phyloP scores from a whole-genome alignment of 1,140 invertebrate species.

The Drosophila lacteicornis region DNA sequence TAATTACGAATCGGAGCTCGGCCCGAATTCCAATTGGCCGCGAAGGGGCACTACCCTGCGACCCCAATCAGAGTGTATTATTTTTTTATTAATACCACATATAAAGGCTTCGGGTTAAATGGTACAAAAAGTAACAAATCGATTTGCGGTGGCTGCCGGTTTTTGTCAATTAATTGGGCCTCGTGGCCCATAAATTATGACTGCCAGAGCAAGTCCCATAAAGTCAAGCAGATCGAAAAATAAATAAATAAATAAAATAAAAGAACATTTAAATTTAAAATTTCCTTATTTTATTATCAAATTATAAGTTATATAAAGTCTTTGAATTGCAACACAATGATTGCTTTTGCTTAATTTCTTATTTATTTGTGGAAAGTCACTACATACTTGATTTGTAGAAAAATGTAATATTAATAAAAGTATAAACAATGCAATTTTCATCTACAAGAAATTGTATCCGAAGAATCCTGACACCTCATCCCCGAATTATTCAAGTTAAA shows the following conservation, averaged over 20 bases:
- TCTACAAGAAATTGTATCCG: too few species aligned
- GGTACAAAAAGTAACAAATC: slow-evolving; percentile 28
- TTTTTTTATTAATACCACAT: not conserved
- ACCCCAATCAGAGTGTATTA: slow-evolving; percentile 28
- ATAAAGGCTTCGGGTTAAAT: slow-evolving; percentile 29
- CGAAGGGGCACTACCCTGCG: slow-evolving; percentile 38
- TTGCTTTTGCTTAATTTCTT: too few species aligned
- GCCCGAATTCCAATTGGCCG: slow-evolving; percentile 16
- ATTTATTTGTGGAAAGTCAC: too few species aligned
- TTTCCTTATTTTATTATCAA: too few species aligned
- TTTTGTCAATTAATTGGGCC: slow-evolving; percentile 37
- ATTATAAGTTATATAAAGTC: too few species aligned
- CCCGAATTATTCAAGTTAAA: too few species aligned
- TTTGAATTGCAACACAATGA: too few species aligned
- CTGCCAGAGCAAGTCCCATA: not conserved
- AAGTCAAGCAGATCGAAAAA: not conserved
- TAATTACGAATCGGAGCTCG: slow-evolving; percentile 28
- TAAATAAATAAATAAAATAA: not conserved
- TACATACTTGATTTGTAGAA: too few species aligned
- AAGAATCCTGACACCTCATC: too few species aligned
- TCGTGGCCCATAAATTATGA: slow-evolving; percentile 16
- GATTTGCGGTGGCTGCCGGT: slow-evolving; percentile 31
- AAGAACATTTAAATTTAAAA: not conserved
- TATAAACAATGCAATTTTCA: not conserved
- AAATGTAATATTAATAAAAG: not conserved